Conservation (phyloP, 2,797 vertebrate genomes). For the Acanthurus leucopareius region DNA sequence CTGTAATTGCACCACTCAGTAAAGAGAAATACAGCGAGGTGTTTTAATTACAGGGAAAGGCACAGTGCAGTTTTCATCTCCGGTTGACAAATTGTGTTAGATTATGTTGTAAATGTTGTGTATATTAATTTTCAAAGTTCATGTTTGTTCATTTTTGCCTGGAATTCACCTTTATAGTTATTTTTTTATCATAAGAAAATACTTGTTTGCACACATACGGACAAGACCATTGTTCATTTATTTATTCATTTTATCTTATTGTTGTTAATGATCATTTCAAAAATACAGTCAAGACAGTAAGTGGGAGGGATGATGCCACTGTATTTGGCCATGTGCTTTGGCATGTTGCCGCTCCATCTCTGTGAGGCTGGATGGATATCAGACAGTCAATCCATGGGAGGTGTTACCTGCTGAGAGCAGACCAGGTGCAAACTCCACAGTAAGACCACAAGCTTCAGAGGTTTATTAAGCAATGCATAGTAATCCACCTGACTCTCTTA, state of each 20-base stretch:
- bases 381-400: constrained; percentile 65
- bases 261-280: background rate
- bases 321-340: constrained; percentile 61
- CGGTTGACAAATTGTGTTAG: constrained; percentile 43
- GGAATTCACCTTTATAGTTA: too few relatives aligned
- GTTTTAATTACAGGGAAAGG: constrained; percentile 62
- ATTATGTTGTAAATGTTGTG: constrained; percentile 40
- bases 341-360: constrained; percentile 48
- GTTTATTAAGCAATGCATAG: constrained; percentile 62
- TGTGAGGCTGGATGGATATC: constrained; percentile 63
- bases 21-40: constrained; percentile 61
- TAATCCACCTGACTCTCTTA: constrained; percentile 35
- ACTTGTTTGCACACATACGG: background rate
- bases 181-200: too few relatives aligned
- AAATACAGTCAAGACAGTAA: constrained; percentile 7
- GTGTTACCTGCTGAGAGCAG: constrained; percentile 70
- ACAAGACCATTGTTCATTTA: background rate
- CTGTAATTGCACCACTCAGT: constrained; percentile 63
- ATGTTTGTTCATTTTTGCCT: constrained; percentile 7
- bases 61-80: constrained; percentile 40
- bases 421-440: constrained; percentile 79
- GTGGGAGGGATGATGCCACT: constrained; percentile 29
- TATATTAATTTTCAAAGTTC: constrained; percentile 5
- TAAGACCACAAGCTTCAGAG: constrained; percentile 61
- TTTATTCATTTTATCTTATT: background rate